These are phyloP conservation scores for Cassiopea xamachana DNA, from an alignment of 30 jellyfish, hydroid and myxozoan genomes.

Conservation along the genomic window DNA sequence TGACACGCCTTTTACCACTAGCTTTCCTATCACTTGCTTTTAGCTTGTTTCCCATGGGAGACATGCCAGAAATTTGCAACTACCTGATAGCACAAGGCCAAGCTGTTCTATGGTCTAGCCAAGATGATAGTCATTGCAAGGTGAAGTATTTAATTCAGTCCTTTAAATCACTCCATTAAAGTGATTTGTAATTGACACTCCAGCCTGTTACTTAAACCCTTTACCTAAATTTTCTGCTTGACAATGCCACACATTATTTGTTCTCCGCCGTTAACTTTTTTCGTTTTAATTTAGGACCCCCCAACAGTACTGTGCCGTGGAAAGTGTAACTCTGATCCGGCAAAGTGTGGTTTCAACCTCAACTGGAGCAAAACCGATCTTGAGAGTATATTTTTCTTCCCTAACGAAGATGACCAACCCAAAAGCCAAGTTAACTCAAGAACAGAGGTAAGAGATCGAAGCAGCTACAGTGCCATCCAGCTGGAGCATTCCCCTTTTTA, in stretches of 20 bases:
- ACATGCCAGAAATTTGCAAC: slow-evolving; percentile 89
- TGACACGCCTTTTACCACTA: not conserved
- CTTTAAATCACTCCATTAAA: too few relatives aligned
- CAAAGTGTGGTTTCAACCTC: slow-evolving; percentile 82
- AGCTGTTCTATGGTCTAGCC: slow-evolving; percentile 97
- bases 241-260: too few relatives aligned
- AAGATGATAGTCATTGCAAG: slow-evolving; percentile 84
- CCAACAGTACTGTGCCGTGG: slow-evolving; percentile 95
- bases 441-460: slow-evolving; percentile 33
- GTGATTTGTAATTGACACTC: too few relatives aligned
- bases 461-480: not conserved
- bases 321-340: slow-evolving; percentile 79
- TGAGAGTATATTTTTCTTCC: slow-evolving; percentile 59
- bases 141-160: too few relatives aligned
- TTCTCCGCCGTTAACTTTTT: too few relatives aligned
- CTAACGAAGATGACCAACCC: slow-evolving; percentile 39
- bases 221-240: too few relatives aligned
- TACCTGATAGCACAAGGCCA: slow-evolving; percentile 77
- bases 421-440: not conserved
- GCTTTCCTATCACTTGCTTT: not conserved
- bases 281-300: slow-evolving; percentile 94
- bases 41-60: slow-evolving; percentile 95
- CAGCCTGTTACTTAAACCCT: too few relatives aligned
- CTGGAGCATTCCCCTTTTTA: not conserved
- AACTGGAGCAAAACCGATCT: slow-evolving; percentile 84